Conservation (phyloP, 1,140 invertebrate genomes). For the Scaptomyza montana region DNA sequence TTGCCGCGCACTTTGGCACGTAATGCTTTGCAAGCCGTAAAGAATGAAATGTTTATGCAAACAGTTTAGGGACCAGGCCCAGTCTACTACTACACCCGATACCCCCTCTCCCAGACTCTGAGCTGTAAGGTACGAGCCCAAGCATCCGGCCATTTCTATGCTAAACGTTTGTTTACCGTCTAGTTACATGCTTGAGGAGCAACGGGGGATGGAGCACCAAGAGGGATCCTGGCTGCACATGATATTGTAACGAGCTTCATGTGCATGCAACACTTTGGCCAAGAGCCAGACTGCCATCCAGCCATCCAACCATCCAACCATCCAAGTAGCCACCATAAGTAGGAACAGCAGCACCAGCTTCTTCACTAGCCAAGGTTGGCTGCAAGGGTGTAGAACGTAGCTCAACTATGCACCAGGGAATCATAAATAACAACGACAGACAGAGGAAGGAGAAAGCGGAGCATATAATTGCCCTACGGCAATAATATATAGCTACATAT, state of each 20-base stretch:
- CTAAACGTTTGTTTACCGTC: slow-evolving; percentile 73
- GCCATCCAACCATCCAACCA: too few relatives aligned
- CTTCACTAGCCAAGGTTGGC: neutral
- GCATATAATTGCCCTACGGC: slow-evolving; percentile 42
- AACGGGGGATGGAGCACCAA: neutral
- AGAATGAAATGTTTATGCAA: slow-evolving; percentile 66
- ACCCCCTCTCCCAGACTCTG: neutral
- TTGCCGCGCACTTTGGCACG: slow-evolving; percentile 71
- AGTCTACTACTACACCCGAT: neutral
- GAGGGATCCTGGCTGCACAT: slow-evolving; percentile 1
- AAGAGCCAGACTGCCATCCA: slow-evolving; percentile 5
- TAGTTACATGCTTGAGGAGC: slow-evolving; percentile 49
- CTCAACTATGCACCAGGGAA: slow-evolving; percentile 47
- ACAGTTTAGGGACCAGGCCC: slow-evolving; percentile 54
- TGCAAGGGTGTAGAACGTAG: slow-evolving; percentile 13
- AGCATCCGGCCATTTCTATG: slow-evolving; percentile 64
- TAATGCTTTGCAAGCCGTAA: slow-evolving; percentile 38
- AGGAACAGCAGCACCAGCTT: neutral
- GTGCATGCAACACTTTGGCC: slow-evolving; percentile 42
- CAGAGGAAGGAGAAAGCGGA: slow-evolving; percentile 5
- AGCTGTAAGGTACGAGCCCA: slow-evolving; percentile 15
- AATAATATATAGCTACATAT: neutral
- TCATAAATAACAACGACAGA: slow-evolving; percentile 40
- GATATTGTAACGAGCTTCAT: slow-evolving; percentile 10
- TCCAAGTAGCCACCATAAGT: too few relatives aligned